Evolutionary conservation across 2,113 vertebrate genomes (phyloP), one percentile per base, ranked within the genome.

Genomic region (Electrona antarctica): DNA sequence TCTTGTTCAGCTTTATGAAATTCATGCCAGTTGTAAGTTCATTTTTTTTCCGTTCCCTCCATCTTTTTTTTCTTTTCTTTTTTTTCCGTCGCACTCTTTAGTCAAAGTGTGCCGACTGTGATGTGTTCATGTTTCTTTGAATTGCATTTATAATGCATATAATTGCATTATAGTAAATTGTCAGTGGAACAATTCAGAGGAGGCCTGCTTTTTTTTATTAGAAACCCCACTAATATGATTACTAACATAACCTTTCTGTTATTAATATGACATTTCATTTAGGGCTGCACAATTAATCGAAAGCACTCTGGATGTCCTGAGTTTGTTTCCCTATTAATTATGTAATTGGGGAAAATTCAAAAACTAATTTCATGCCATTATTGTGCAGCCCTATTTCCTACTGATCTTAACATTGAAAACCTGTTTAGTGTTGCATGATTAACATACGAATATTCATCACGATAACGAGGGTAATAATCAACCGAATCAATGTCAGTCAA

Each of bases 1-100:
- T 89, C 89, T 94, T 99, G 91, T 91, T 97, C 94, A 98, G 95
- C 94, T 98, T 98, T 91, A 95, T 98, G n/a, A 95, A 94, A 57
- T 95, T 95, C 84, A 99, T 99, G 97, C 98, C 98, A 79, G 81
- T 95, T 86, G 98, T 99, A 97, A 99, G 98, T 98, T 71, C 86
- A 61, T 65, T 47, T 63, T 59, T 78, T 58, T 70, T 71, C 57
- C 9, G 57, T 70, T 71, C 57, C 9, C 4, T 62, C 11, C 11
- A 50, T 41, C 7, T 61, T 14, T 69, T 29, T 2, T 59, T 63
- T 52, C 28, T 57, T 21, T 21, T 41, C 7, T 61, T 14, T 69
- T 69, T 3, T 59, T 63, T 48, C 28, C 51, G 33, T 54, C 47
- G 1, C 64, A 64, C 60, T 64, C 11, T 58, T 46, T 15, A 64